These are phyloP conservation scores for Eupelmus urozonus DNA, from an alignment of 2,888 invertebrate species.

Conservation along the genomic window DNA sequence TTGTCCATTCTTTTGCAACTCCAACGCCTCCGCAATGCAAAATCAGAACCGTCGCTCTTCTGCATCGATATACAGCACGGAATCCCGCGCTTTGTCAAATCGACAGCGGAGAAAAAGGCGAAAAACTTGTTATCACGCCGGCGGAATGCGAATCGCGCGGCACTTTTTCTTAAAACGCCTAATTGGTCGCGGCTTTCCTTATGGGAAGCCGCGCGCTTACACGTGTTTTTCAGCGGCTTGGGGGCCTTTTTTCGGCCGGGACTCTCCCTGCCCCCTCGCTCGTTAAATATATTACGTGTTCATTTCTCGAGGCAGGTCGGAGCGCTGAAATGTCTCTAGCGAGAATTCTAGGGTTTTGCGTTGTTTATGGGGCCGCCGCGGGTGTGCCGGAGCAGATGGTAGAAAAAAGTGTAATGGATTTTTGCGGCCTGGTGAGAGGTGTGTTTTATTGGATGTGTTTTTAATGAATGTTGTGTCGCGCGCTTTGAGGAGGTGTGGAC, in stretches of 20 bases:
- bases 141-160: slow-evolving; percentile 32
- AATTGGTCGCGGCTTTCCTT: slow-evolving; percentile 42
- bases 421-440: slow-evolving; percentile 6
- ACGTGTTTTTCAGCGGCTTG: slow-evolving; percentile 17
- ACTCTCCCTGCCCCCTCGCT: neutral
- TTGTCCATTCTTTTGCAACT: neutral
- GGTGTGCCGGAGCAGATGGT: neutral
- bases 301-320: slow-evolving; percentile 24
- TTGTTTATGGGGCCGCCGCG: neutral
- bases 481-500: too few species aligned
- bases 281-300: slow-evolving; percentile 56
- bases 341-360: slow-evolving; percentile 14
- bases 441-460: slow-evolving; percentile 42
- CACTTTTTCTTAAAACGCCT: slow-evolving; percentile 33
- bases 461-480: slow-evolving; percentile 23
- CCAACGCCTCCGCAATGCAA: too few species aligned
- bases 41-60: too few species aligned
- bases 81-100: neutral
- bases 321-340: slow-evolving; percentile 1
- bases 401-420: slow-evolving; percentile 23
- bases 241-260: slow-evolving; percentile 27
- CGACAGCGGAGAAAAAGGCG: neutral
- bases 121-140: slow-evolving; percentile 4
- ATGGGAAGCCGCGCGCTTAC: slow-evolving; percentile 24
- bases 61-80: too few species aligned